A percentile compares a stretch with the other conserved stretches of the same genome.
Evolutionary conservation across 2,113 vertebrate genomes (phyloP).

Genomic region (Rhinoderma darwinii): DNA sequence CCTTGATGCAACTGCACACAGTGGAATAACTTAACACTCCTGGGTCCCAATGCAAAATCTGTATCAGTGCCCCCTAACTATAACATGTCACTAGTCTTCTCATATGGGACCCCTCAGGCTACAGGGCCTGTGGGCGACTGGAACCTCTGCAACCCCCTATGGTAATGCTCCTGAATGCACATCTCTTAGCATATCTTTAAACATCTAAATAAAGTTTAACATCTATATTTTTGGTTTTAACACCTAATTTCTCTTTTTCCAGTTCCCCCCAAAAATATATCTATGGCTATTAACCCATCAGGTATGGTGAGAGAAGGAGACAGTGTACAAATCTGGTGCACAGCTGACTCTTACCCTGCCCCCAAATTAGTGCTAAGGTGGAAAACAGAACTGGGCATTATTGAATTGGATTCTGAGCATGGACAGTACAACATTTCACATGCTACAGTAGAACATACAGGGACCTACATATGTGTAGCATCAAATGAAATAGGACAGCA

Average conservation of each 20-base stretch:
- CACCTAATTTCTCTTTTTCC: slow-evolving; percentile 51
- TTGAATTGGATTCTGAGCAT: slow-evolving; percentile 60
- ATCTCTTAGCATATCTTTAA: neutral
- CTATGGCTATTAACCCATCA: slow-evolving; percentile 68
- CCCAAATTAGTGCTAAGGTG: slow-evolving; percentile 70
- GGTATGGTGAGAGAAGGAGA: slow-evolving; percentile 67
- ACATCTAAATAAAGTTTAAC: neutral
- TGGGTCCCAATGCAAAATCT: neutral
- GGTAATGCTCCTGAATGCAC: no score
- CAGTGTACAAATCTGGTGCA: slow-evolving; percentile 67
- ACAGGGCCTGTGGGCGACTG: neutral
- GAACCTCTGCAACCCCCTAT: neutral
- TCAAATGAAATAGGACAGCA: slow-evolving; percentile 64
- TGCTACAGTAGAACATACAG: slow-evolving; percentile 63
- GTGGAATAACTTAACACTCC: neutral
- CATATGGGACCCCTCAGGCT: no score
- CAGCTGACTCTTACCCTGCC: slow-evolving; percentile 63
- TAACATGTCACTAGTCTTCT: no score
- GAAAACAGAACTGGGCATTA: slow-evolving; percentile 61
- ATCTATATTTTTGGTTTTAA: neutral
- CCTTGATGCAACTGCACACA: neutral
- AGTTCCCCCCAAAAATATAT: slow-evolving; percentile 72
- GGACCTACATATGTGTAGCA: slow-evolving; percentile 66
- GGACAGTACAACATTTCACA: slow-evolving; percentile 60
- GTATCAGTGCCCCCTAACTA: no score